Evolutionary conservation across 2,888 invertebrate species (phyloP).

Genomic region (Pristionchus japonicus): DNA sequence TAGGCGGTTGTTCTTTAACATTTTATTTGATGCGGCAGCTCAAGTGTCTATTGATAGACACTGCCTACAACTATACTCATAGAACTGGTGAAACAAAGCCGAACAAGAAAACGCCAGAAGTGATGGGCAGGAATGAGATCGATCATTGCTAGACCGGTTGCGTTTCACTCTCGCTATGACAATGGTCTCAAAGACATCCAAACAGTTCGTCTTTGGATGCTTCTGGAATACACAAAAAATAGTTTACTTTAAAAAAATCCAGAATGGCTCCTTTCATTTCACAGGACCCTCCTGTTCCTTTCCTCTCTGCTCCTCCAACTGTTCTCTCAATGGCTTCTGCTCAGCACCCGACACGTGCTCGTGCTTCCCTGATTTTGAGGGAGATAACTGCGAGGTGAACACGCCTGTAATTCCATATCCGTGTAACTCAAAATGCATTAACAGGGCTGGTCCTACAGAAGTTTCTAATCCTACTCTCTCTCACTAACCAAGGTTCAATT

Average conservation of each 20-base stretch:
- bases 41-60: no score
- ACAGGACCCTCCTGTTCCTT: constrained; percentile 40
- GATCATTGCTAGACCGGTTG: not conserved
- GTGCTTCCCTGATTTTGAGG: constrained; percentile 59
- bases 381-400: constrained; percentile 47
- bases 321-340: constrained; percentile 60
- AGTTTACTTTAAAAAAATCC: no score
- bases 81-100: not conserved
- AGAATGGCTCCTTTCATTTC: no score
- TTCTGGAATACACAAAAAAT: no score
- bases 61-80: no score
- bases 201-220: no score
- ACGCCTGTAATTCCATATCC: not conserved
- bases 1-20: no score
- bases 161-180: not conserved
- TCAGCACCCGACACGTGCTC: constrained; percentile 53
- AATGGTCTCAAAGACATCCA: no score
- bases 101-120: not conserved
- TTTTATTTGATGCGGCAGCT: no score
- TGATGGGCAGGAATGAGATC: not conserved
- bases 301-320: constrained; percentile 48
- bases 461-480: not conserved
- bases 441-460: no score
- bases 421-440: no score
- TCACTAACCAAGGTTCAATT: not conserved